Percentiles rank a stretch among this genome's conserved stretches.
phyloP scores from a whole-genome alignment of 2,113 vertebrate species.

The Dissostichus mawsoni region DNA sequence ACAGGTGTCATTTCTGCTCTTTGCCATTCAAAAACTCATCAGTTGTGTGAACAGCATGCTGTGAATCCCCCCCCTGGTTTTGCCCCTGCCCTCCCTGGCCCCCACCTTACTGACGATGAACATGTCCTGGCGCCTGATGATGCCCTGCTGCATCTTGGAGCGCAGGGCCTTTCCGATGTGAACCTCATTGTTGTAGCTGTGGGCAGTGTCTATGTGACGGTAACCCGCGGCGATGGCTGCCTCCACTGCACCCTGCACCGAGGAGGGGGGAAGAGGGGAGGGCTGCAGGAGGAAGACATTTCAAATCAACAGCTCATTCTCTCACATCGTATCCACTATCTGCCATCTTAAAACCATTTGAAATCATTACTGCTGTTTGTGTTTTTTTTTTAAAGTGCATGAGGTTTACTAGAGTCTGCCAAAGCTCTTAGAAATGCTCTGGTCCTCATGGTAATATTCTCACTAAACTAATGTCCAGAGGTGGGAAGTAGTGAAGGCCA shows the following conservation, averaged over 20 bases:
- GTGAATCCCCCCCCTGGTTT: neutral
- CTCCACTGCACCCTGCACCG: slow-evolving; percentile 74
- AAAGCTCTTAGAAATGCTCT: neutral
- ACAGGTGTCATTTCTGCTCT: neutral
- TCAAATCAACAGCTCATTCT: neutral
- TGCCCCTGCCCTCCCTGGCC: neutral
- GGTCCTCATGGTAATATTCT: neutral
- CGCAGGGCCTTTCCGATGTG: slow-evolving; percentile 81
- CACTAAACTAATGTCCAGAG: too few relatives aligned
- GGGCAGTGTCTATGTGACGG: slow-evolving; percentile 83
- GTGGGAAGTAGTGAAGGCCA: too few relatives aligned
- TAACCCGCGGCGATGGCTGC: slow-evolving; percentile 84
- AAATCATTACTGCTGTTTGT: neutral
- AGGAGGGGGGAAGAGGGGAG: slow-evolving; percentile 11
- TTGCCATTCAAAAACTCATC: neutral
- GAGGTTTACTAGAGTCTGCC: neutral
- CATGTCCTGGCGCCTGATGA: slow-evolving; percentile 82
- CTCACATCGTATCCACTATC: neutral
- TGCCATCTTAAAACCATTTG: neutral
- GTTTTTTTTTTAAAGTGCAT: neutral
- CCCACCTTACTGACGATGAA: slow-evolving; percentile 85
- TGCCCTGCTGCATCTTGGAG: slow-evolving; percentile 79
- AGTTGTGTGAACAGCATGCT: neutral
- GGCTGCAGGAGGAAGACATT: slow-evolving; percentile 42
- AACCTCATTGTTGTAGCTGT: slow-evolving; percentile 77